phyloP scores from a whole-genome alignment of 1,140 invertebrate genomes.

The Micrasema longulum region DNA sequence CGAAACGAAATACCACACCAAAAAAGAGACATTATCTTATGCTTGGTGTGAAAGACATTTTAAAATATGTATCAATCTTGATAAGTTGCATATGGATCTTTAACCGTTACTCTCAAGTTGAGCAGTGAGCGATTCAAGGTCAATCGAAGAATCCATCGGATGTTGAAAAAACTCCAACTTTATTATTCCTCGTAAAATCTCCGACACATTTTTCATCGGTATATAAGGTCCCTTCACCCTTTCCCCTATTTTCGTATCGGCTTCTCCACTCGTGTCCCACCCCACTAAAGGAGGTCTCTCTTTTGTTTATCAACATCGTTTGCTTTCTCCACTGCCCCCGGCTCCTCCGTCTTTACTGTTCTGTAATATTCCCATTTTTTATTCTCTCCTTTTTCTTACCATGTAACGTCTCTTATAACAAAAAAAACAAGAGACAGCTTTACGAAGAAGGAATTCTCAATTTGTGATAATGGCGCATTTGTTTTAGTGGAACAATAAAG shows the following conservation, averaged over 20 bases:
- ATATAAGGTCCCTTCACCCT: neutral
- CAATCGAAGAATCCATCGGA: no score
- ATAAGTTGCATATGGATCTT: no score
- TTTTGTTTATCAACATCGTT: slow-evolving; percentile 35
- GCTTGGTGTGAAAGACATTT: no score
- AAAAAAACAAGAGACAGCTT: slow-evolving; percentile 19
- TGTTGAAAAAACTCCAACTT: no score
- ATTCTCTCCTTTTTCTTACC: slow-evolving; percentile 15
- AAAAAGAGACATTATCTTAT: no score
- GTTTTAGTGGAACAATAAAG: slow-evolving; percentile 11
- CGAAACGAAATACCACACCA: no score
- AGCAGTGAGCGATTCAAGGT: no score
- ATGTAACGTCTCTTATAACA: neutral
- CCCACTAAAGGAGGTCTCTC: neutral
- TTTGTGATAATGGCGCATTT: slow-evolving; percentile 32
- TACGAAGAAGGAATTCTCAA: slow-evolving; percentile 16
- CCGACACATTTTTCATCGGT: slow-evolving; percentile 3
- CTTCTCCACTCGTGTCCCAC: neutral
- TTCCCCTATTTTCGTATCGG: neutral
- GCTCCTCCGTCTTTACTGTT: neutral
- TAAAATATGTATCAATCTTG: no score
- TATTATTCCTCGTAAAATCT: no score
- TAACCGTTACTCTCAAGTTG: no score
- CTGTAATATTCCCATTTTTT: slow-evolving; percentile 24
- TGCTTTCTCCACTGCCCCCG: neutral